Base-by-base conservation (phyloP, 2,797 vertebrate genomes). In the Coreius guichenoti region DNA sequence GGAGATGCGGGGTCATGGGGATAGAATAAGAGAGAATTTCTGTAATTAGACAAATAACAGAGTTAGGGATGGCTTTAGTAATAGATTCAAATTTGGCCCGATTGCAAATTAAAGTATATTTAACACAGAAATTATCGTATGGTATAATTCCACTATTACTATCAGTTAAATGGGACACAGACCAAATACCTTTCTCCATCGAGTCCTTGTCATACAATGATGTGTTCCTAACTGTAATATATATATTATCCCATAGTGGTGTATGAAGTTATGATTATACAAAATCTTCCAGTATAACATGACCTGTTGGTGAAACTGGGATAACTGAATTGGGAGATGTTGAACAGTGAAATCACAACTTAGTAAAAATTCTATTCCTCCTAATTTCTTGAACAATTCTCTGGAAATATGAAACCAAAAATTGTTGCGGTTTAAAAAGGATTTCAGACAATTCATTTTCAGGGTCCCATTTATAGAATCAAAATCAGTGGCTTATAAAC, bases 401-500 rank as follows among this genome's bases (percentile, higher is more conserved):
- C 3, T 23, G 33, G 33, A 16, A 72, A 61, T 73, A 21, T 56
- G 2, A 72, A 73, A 43, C 47, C n/a, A n/a, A n/a, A 69, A 36
- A 11, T 26, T 19, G 11, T 69, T 23, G 17, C 47, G 9, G 3
- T 74, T 67, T 29, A 79, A 8, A 31, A 68, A 29, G 2, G 13
- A 58, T 72, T 83, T 43, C 19, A 72, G 23, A 19, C 80, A 86
- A n/a, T 86, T 82, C 0, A 70, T 23, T 73, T n/a, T n/a, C n/a
- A n/a, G n/a, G n/a, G n/a, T n/a, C n/a, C n/a, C n/a, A n/a, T n/a
- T n/a, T n/a, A n/a, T 77, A 8, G 39, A 39, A 61, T 86, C 85
- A 77, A 82, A 86, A 39, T 86, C 63, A 76, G 82, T 77, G 12
- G 58, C 43, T 19, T 76, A 49, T 26, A 82, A n/a, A 43, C 85